Conservation (phyloP, 1,140 invertebrate species). For the Drosophila grimshawi region DNA sequence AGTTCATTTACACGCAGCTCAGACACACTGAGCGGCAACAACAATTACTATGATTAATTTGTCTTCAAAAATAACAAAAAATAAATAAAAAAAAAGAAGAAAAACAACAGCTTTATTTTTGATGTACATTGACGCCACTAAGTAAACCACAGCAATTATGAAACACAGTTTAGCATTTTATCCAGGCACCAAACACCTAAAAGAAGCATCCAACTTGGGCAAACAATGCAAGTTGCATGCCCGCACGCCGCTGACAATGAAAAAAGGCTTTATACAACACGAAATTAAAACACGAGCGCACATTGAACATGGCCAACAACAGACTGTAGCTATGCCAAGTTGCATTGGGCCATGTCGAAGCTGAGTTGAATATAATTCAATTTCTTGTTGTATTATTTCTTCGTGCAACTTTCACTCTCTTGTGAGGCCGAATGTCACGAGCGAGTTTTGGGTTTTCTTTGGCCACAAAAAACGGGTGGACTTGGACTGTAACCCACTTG, state of each 20-base stretch:
- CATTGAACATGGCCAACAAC: constrained; percentile 61
- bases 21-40: constrained; percentile 30
- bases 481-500: constrained; percentile 47
- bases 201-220: constrained; percentile 47
- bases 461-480: constrained; percentile 38
- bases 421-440: constrained; percentile 74
- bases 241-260: constrained; percentile 80
- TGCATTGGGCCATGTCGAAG: constrained; percentile 77
- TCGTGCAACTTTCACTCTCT: constrained; percentile 82
- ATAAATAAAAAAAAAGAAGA: constrained; percentile 19
- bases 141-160: constrained; percentile 67
- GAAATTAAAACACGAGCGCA: constrained; percentile 82
- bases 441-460: constrained; percentile 40
- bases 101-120: constrained; percentile 13
- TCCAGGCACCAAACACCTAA: constrained; percentile 32
- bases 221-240: constrained; percentile 69
- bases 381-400: constrained; percentile 35
- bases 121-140: constrained; percentile 47
- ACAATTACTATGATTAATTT: constrained; percentile 77
- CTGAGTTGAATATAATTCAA: constrained; percentile 78
- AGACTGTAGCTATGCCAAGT: constrained; percentile 41
- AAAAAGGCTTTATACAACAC: constrained; percentile 76
- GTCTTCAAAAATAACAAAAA: constrained; percentile 33
- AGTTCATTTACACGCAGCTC: constrained; percentile 81
- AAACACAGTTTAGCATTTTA: constrained; percentile 78